phyloP scores from a whole-genome alignment of 2,113 vertebrate genomes.

The Eretmochelys imbricata region DNA sequence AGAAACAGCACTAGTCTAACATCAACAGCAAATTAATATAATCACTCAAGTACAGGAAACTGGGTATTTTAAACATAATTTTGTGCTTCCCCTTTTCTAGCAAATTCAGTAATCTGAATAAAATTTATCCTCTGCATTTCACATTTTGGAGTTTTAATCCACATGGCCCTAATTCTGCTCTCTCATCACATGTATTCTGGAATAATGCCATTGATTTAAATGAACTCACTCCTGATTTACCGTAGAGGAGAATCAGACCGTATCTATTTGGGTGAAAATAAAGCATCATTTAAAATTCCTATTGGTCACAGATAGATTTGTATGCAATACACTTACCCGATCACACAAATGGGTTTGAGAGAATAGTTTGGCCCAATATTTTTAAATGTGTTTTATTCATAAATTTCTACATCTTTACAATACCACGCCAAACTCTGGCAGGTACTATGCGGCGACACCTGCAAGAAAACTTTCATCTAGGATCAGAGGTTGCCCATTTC shows the following conservation, averaged over 20 bases:
- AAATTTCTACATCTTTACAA: background rate
- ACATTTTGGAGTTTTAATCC: slow-evolving; percentile 4
- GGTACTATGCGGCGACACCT: background rate
- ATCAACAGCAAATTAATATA: slow-evolving; percentile 28
- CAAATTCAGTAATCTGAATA: background rate
- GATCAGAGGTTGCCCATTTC: background rate
- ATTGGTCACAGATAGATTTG: background rate
- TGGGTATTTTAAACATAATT: background rate
- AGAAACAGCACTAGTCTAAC: background rate
- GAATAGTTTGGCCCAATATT: background rate
- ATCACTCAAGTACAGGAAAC: slow-evolving; percentile 13
- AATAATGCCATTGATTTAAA: slow-evolving; percentile 23
- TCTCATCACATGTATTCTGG: background rate
- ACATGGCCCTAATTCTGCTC: background rate
- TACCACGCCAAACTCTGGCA: background rate
- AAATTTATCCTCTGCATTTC: slow-evolving; percentile 8
- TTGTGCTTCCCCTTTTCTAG: background rate
- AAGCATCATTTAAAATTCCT: background rate
- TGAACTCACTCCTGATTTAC: slow-evolving; percentile 15
- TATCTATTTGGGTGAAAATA: slow-evolving; percentile 30
- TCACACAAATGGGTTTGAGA: background rate
- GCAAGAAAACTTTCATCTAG: background rate
- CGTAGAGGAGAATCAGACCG: background rate
- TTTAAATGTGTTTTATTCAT: background rate
- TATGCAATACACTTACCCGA: background rate